phyloP scores from a whole-genome alignment of 2,113 vertebrate genomes.

The Myotis yumanensis region DNA sequence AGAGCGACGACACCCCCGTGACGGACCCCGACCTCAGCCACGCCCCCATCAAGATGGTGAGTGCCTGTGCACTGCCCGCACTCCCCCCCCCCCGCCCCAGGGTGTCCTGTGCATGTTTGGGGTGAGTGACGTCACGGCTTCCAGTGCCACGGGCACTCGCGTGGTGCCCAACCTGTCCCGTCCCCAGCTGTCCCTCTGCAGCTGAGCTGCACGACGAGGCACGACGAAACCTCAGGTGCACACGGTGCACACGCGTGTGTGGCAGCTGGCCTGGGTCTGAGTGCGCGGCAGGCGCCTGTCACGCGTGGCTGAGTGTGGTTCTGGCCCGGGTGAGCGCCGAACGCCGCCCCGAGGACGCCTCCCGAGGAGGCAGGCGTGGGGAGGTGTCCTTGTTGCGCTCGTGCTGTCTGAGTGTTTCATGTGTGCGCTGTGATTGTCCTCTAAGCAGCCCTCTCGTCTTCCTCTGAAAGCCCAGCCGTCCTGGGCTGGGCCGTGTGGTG shows the following conservation, averaged over 20 bases:
- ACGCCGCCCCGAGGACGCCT: rapidly evolving
- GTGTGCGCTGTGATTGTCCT: no score
- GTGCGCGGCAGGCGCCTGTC: rapidly evolving
- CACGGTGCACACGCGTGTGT: background rate
- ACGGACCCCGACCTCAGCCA: slow-evolving; percentile 90
- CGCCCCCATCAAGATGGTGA: slow-evolving; percentile 95
- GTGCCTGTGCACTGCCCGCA: slow-evolving; percentile 9
- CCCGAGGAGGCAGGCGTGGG: no score
- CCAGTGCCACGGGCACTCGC: rapidly evolving
- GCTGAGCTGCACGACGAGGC: background rate
- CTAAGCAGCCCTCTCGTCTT: background rate
- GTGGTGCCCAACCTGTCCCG: rapidly evolving
- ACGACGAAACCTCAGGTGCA: rapidly evolving
- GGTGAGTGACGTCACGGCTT: no score
- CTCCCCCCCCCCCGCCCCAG: background rate
- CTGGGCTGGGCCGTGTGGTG: rapidly evolving
- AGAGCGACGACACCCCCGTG: slow-evolving; percentile 90
- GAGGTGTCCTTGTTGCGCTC: rapidly evolving
- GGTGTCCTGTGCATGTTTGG: background rate
- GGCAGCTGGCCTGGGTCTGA: rapidly evolving
- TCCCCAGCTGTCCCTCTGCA: background rate
- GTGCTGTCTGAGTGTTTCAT: rapidly evolving
- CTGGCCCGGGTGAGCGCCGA: background rate
- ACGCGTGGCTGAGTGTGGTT: rapidly evolving
- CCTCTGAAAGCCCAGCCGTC: rapidly evolving